Conservation (phyloP, 2,888 invertebrate species). For the Argyresthia goedartella region DNA sequence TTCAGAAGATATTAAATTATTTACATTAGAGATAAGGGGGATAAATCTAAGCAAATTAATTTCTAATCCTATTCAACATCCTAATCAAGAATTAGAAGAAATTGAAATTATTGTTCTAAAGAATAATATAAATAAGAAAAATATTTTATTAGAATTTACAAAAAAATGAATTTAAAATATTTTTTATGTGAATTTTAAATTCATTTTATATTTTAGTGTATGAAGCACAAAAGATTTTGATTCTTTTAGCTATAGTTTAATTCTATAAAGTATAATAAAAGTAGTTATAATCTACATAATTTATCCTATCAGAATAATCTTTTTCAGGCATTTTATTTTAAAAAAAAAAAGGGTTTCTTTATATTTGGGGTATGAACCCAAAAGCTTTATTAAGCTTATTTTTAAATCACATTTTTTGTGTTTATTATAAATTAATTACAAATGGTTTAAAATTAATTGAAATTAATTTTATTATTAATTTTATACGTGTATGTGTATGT, state of each 20-base stretch:
- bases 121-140: slow-evolving; percentile 62
- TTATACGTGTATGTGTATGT: not conserved
- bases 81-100: slow-evolving; percentile 47
- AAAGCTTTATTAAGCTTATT: slow-evolving; percentile 71
- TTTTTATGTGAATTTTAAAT: slow-evolving; percentile 41
- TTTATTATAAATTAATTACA: slow-evolving; percentile 22
- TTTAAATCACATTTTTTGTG: slow-evolving; percentile 34
- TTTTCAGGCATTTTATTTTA: slow-evolving; percentile 61
- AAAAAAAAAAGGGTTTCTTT: slow-evolving; percentile 57
- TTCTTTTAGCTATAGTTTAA: slow-evolving; percentile 72
- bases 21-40: slow-evolving; percentile 62
- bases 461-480: slow-evolving; percentile 15
- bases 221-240: slow-evolving; percentile 74
- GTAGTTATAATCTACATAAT: slow-evolving; percentile 37
- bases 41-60: slow-evolving; percentile 74
- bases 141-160: slow-evolving; percentile 63
- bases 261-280: slow-evolving; percentile 75
- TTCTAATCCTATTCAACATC: slow-evolving; percentile 74
- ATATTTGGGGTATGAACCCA: slow-evolving; percentile 75
- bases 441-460: slow-evolving; percentile 24
- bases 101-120: slow-evolving; percentile 53
- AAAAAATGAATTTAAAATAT: slow-evolving; percentile 64
- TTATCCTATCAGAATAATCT: slow-evolving; percentile 61
- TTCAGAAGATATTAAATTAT: slow-evolving; percentile 63
- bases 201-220: slow-evolving; percentile 71